phyloP scores from a whole-genome alignment of 2,113 vertebrate genomes.

The Lipophrys pholis region DNA sequence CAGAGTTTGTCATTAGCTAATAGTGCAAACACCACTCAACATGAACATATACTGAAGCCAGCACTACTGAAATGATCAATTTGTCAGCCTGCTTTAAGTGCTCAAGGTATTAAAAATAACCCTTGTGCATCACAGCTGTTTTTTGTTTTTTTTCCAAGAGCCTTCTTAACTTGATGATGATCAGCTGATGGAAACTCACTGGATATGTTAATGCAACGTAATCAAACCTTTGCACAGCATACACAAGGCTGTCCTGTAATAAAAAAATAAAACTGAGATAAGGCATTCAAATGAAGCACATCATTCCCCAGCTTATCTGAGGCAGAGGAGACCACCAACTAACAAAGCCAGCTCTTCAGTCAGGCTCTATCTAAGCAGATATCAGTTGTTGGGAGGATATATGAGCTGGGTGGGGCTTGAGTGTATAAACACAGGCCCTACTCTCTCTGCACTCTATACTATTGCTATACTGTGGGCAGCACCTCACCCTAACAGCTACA shows the following conservation, averaged over 20 bases:
- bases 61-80: slow-evolving; percentile 37
- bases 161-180: slow-evolving; percentile 24
- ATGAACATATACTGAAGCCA: slow-evolving; percentile 49
- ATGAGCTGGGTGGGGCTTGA: slow-evolving; percentile 80
- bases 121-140: not conserved
- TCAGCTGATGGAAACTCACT: slow-evolving; percentile 30
- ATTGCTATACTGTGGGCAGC: slow-evolving; percentile 60
- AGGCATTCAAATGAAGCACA: slow-evolving; percentile 69
- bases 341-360: slow-evolving; percentile 78
- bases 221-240: slow-evolving; percentile 53
- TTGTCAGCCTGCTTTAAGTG: slow-evolving; percentile 33
- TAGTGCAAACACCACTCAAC: slow-evolving; percentile 59
- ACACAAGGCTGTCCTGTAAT: slow-evolving; percentile 50
- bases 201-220: slow-evolving; percentile 52
- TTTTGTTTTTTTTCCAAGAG: slow-evolving; percentile 43
- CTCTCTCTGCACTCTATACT: slow-evolving; percentile 52
- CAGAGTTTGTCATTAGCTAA: slow-evolving; percentile 77
- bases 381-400: slow-evolving; percentile 81
- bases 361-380: slow-evolving; percentile 74
- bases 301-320: slow-evolving; percentile 67
- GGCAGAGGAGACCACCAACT: slow-evolving; percentile 71
- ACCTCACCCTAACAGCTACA: slow-evolving; percentile 46
- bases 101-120: slow-evolving; percentile 41
- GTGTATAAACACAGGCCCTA: slow-evolving; percentile 71
- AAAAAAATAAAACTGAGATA: slow-evolving; percentile 66